phyloP scores from a whole-genome alignment of 2,888 invertebrate species.

The Scrobipalpa atriplicella region DNA sequence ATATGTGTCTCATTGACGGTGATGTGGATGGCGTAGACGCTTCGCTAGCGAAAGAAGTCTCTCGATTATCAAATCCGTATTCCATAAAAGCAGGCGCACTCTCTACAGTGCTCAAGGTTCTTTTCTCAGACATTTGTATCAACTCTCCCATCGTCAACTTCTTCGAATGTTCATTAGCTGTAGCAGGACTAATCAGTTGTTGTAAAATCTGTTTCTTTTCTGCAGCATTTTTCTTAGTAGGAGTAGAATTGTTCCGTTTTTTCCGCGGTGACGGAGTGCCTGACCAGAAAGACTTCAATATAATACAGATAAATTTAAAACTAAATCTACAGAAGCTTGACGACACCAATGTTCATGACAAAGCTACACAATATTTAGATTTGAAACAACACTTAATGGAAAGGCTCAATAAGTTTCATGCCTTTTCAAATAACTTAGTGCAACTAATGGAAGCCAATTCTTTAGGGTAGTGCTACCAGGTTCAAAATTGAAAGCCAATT shows the following conservation, averaged over 20 bases:
- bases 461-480: slow-evolving; percentile 47
- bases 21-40: slow-evolving; percentile 79
- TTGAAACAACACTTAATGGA: slow-evolving; percentile 45
- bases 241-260: slow-evolving; percentile 91
- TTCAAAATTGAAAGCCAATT: slow-evolving; percentile 29
- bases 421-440: slow-evolving; percentile 52
- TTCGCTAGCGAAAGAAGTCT: slow-evolving; percentile 84
- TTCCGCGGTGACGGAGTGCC: slow-evolving; percentile 90
- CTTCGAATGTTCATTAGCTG: slow-evolving; percentile 83
- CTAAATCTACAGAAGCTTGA: slow-evolving; percentile 53
- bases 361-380: slow-evolving; percentile 56
- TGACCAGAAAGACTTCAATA: slow-evolving; percentile 57
- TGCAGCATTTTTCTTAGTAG: slow-evolving; percentile 88
- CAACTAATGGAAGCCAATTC: slow-evolving; percentile 74
- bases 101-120: slow-evolving; percentile 72
- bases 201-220: slow-evolving; percentile 91
- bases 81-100: slow-evolving; percentile 77
- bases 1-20: slow-evolving; percentile 80
- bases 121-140: slow-evolving; percentile 87
- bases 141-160: slow-evolving; percentile 88
- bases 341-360: slow-evolving; percentile 63
- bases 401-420: slow-evolving; percentile 53
- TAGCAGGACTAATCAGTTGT: slow-evolving; percentile 88
- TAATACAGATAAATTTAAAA: slow-evolving; percentile 29
- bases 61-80: slow-evolving; percentile 78